Conservation (phyloP, 2,113 vertebrate species). For the Theristicus caerulescens region DNA sequence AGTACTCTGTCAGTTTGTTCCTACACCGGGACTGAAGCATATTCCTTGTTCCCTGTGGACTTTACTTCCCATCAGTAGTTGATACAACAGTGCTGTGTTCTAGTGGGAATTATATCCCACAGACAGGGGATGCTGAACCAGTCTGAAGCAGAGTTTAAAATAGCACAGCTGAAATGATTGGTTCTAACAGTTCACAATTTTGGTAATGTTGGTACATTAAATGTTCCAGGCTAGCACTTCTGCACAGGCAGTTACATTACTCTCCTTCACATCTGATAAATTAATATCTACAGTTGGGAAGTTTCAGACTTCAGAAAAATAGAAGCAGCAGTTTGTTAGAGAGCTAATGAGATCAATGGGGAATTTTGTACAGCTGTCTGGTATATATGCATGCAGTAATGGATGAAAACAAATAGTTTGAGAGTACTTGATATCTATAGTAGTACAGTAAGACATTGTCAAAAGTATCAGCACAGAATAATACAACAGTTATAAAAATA, state of each 20-base stretch:
- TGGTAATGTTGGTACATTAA: not conserved
- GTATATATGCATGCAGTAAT: not conserved
- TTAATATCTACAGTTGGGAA: not conserved
- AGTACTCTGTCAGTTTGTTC: not conserved
- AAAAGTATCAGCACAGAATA: not conserved
- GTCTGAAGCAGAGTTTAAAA: not conserved
- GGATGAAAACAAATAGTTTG: not conserved
- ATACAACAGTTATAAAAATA: not conserved
- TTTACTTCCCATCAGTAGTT: not conserved
- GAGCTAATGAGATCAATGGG: not conserved
- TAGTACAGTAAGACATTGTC: not conserved
- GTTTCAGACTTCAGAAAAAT: not conserved
- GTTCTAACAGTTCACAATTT: not conserved
- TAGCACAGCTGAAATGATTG: accelerated
- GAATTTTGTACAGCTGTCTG: not conserved
- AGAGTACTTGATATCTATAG: not conserved
- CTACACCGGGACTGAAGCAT: not conserved
- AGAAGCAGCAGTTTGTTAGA: not conserved
- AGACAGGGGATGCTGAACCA: not conserved
- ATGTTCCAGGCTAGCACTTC: not conserved
- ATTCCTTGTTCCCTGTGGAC: not conserved
- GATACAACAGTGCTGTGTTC: not conserved
- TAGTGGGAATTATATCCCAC: not conserved
- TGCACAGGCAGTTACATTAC: not conserved
- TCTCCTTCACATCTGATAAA: not conserved